Percentiles rank a stretch among this genome's conserved stretches.
These are phyloP conservation scores for Uloborus plumipes DNA, from an alignment of 2,888 invertebrate species.

Conservation along the genomic window DNA sequence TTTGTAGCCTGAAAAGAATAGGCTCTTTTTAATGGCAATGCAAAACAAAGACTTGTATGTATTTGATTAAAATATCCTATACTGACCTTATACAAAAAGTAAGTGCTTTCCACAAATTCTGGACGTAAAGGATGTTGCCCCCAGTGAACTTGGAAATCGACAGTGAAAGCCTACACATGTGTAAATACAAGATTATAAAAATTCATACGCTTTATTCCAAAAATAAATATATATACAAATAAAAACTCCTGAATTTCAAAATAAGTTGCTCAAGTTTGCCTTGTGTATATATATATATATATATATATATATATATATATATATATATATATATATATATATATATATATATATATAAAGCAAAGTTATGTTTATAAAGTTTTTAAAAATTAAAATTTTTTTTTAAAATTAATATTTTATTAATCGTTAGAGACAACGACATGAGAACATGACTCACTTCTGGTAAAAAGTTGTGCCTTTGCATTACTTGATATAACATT, in stretches of 20 bases:
- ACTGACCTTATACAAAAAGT: slow-evolving; percentile 84
- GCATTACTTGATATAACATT: slow-evolving; percentile 98
- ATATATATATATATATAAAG: no score
- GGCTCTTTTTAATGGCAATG: neutral
- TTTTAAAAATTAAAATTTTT: no score
- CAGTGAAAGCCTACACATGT: slow-evolving; percentile 85
- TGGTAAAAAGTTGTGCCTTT: slow-evolving; percentile 96
- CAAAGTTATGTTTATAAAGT: no score
- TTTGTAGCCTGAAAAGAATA: slow-evolving; percentile 80
- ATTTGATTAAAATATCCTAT: neutral
- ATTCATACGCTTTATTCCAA: neutral
- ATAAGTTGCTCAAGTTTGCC: no score
- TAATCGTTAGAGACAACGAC: no score
- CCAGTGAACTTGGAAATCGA: slow-evolving; percentile 97
- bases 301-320: no score
- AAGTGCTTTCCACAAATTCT: slow-evolving; percentile 98
- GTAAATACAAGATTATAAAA: neutral
- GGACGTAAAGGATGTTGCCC: slow-evolving; percentile 96
- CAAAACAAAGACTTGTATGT: neutral
- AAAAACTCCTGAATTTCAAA: no score
- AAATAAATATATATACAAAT: no score
- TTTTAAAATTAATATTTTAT: no score
- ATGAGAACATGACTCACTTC: slow-evolving; percentile 74
- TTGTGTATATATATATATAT: no score
- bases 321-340: no score